Percentiles rank a stretch among this genome's conserved stretches.
phyloP scores from a whole-genome alignment of 1,140 invertebrate genomes.

The Platyscapa corneri region DNA sequence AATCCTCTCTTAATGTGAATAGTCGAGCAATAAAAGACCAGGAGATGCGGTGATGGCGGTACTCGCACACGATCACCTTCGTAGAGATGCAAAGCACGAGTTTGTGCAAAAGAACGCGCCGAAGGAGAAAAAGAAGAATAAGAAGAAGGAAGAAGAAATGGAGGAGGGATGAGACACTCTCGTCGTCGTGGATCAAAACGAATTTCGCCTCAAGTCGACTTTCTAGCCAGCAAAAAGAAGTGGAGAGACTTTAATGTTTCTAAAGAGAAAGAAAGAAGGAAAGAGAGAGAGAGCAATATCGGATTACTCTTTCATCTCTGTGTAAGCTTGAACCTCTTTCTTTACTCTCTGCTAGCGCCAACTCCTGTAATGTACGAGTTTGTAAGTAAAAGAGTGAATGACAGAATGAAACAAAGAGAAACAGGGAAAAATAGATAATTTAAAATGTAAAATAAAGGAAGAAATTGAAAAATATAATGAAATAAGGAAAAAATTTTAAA shows the following conservation, averaged over 20 bases:
- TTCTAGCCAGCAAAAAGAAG: conserved; percentile 41
- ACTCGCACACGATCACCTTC: conserved; percentile 44
- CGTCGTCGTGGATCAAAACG: conserved; percentile 50
- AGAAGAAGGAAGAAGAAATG: not conserved
- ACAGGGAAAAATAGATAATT: not conserved
- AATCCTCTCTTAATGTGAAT: conserved; percentile 51
- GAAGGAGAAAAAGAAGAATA: not conserved
- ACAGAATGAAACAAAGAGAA: not conserved
- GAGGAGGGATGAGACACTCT: conserved; percentile 10
- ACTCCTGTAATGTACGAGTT: not conserved
- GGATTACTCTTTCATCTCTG: conserved; percentile 63
- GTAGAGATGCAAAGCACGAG: conserved; percentile 48
- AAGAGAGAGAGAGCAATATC: conserved; percentile 64
- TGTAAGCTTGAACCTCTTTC: not conserved
- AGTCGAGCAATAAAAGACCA: conserved; percentile 47
- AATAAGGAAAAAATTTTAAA: not conserved
- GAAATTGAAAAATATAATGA: not conserved
- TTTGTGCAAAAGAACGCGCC: conserved; percentile 3
- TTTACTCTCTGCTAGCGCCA: conserved; percentile 2
- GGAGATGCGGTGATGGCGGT: conserved; percentile 12
- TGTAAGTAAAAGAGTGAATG: conserved; percentile 1
- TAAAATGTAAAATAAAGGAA: not conserved
- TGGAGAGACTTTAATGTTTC: conserved; percentile 59
- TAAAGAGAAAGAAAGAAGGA: conserved; percentile 45
- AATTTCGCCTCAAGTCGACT: conserved; percentile 58